phyloP scores from a whole-genome alignment of 2,797 vertebrate species.

The Coilia nasus region DNA sequence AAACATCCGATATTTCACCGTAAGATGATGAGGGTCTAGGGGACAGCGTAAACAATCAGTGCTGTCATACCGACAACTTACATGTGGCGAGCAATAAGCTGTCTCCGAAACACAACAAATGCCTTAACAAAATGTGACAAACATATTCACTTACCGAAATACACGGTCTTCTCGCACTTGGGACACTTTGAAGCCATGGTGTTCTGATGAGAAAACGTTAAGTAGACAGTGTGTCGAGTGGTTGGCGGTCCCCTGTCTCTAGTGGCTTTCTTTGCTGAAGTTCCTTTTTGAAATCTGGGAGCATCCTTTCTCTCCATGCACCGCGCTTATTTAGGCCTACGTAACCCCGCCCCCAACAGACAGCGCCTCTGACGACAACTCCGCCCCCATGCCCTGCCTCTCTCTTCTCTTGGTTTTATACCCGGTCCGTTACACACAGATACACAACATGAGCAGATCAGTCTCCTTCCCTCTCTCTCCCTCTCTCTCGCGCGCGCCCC shows the following conservation, averaged over 20 bases:
- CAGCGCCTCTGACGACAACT: conserved; percentile 51
- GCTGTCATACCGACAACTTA: not conserved
- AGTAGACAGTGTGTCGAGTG: conserved; percentile 18
- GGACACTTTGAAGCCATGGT: conserved; percentile 94
- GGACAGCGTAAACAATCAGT: conserved; percentile 10
- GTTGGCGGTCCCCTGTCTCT: conserved; percentile 10
- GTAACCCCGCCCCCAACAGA: conserved; percentile 35
- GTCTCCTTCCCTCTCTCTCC: conserved; percentile 12
- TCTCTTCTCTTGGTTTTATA: not conserved
- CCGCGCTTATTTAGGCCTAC: conserved; percentile 26
- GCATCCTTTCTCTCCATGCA: conserved; percentile 24
- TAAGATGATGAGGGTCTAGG: not conserved
- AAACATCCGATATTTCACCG: not conserved
- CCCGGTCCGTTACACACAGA: not conserved
- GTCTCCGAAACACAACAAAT: not conserved
- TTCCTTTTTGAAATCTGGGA: conserved; percentile 19
- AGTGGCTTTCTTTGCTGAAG: conserved; percentile 9
- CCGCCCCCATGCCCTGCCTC: conserved; percentile 7
- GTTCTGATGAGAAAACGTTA: not conserved
- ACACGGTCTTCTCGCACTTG: conserved; percentile 96
- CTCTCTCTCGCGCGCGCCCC: conserved; percentile 37
- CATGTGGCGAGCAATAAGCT: not conserved
- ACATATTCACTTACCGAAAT: conserved; percentile 86
- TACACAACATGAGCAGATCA: conserved; percentile 1
- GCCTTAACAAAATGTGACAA: not conserved